phyloP scores from a whole-genome alignment of 2,888 invertebrate genomes.

The Nemurella pictetii region DNA sequence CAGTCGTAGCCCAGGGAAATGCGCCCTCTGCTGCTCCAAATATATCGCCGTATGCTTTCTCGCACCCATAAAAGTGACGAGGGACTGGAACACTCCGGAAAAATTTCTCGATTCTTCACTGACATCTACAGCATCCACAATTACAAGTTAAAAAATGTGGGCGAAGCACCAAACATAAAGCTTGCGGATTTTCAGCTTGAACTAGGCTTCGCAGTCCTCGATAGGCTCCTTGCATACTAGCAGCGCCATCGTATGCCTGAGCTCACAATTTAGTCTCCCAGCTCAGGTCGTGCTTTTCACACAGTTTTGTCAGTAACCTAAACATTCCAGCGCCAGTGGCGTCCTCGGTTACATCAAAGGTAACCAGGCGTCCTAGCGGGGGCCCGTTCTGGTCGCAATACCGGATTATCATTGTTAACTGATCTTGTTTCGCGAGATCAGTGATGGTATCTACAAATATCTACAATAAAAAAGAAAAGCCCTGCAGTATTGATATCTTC shows the following conservation, averaged over 20 bases:
- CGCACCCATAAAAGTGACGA: slow-evolving; percentile 1
- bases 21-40: neutral
- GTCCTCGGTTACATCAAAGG: no score
- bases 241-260: slow-evolving; percentile 9
- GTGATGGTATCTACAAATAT: no score
- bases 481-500: no score
- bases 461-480: no score
- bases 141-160: neutral
- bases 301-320: no score
- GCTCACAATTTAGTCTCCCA: neutral
- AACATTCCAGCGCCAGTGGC: no score
- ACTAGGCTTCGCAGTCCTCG: neutral
- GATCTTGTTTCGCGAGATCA: no score
- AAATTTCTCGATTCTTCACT: neutral
- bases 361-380: no score
- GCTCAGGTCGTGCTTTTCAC: neutral
- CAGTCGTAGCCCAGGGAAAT: neutral
- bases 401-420: no score
- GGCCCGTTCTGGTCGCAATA: no score
- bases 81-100: neutral
- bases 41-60: neutral
- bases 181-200: neutral
- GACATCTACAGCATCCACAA: neutral
- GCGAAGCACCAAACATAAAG: slow-evolving; percentile 14
- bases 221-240: slow-evolving; percentile 10